Evolutionary conservation across 2,888 invertebrate species (phyloP), one percentile per base, ranked within the genome.

Genomic region (Callyntrura guangdongensis): DNA sequence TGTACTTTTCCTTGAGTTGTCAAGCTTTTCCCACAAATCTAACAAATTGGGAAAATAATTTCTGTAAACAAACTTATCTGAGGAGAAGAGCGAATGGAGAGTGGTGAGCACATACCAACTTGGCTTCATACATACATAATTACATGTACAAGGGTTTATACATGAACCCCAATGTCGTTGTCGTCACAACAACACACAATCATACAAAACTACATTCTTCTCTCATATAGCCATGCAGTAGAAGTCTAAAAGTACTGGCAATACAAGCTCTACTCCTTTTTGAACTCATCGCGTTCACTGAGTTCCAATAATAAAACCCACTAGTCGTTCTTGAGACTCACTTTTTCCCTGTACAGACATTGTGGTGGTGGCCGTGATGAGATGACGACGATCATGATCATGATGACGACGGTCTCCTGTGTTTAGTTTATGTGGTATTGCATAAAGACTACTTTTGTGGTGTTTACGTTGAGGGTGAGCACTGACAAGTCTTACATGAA

Each of bases 11-110:
- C 86, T 91, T 91, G 89, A 91, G 88, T 88, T 91, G 91, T 91
- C 91, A 91, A 91, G 91, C 88, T 91, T 91, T 91, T 84, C 91
- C 91, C 91, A 88, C 91, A 91, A 91, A 91, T 91, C 91, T 91
- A 91, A 88, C 91, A 90, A 92, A 92, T 92, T 92, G 91, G 91
- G 92, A 85, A 92, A 92, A 92, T 92, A 92, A 92, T 92, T 92
- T 92, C 91, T 89, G 92, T 92, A 90, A 91, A 92, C 92, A 92
- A 92, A 92, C 91, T 91, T 72, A 87, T 61, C 77, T 25, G 45
- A 53, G 59, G 25, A 22, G 59, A 47, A 45, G 61, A 61, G 45
- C n/a, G 61, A 61, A 36, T 53, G 11, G 64, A 20, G 47, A 36
- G 49, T 82, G 64, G 74, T 79, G 79, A 67, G 85, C 81, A 85